These are phyloP conservation scores for Bagarius yarrelli DNA, from an alignment of 2,113 vertebrate genomes.

Conservation along the genomic window DNA sequence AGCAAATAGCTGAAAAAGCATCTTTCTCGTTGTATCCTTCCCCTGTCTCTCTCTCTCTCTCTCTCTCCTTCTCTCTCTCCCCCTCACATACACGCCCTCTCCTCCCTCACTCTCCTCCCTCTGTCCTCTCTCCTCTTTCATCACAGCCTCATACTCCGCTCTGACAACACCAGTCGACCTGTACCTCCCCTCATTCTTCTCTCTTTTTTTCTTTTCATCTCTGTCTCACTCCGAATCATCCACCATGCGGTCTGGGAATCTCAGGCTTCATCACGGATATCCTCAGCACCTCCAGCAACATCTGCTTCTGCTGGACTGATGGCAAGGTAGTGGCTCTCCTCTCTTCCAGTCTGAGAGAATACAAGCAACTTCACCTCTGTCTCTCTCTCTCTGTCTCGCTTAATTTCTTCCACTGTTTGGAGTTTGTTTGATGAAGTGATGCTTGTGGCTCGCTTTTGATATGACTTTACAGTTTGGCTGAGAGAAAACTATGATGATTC, in stretches of 20 bases:
- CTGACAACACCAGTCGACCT: conserved; percentile 34
- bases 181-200: conserved; percentile 14
- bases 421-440: conserved; percentile 6
- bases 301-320: conserved; percentile 74
- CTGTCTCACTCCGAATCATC: conserved; percentile 32
- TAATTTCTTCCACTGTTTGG: conserved; percentile 9
- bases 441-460: background rate
- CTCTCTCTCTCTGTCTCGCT: conserved; percentile 10
- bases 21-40: conserved; percentile 35
- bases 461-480: no score
- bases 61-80: conserved; percentile 28
- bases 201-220: conserved; percentile 13
- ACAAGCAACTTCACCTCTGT: conserved; percentile 44
- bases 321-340: conserved; percentile 65
- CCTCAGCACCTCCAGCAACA: conserved; percentile 70
- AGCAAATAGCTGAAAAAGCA: conserved; percentile 50
- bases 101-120: conserved; percentile 26
- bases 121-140: conserved; percentile 32
- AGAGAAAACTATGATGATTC: background rate
- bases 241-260: conserved; percentile 73
- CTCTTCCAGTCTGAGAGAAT: conserved; percentile 36
- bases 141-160: conserved; percentile 44
- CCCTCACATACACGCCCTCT: background rate
- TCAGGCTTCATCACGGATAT: conserved; percentile 72
- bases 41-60: conserved; percentile 44